Conservation (phyloP, 2,888 invertebrate species). For the Philhelius pedissequus region DNA sequence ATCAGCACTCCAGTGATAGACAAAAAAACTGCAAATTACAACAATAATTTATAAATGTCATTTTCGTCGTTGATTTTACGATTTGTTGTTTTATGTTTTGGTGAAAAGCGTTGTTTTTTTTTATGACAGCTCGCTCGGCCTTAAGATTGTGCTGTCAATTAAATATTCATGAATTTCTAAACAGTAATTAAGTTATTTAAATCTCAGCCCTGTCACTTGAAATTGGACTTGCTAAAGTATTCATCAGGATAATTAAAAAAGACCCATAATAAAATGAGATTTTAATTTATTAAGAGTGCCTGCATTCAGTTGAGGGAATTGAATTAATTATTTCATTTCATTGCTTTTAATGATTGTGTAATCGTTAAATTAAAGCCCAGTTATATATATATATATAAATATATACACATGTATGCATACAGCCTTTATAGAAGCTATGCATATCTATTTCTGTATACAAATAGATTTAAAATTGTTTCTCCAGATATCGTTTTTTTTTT, state of each 20-base stretch:
- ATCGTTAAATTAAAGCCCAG: not conserved
- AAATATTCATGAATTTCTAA: conserved; percentile 56
- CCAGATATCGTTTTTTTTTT: not conserved
- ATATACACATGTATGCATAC: no score
- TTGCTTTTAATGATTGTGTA: not conserved
- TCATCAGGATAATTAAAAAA: conserved; percentile 48
- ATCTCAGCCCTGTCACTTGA: conserved; percentile 12
- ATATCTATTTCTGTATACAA: not conserved
- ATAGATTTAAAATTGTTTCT: not conserved
- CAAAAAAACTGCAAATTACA: conserved; percentile 2
- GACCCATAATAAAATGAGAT: conserved; percentile 36
- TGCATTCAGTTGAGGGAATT: conserved; percentile 7
- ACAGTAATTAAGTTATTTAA: conserved; percentile 48
- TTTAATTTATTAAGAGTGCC: conserved; percentile 48
- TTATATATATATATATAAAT: not conserved
- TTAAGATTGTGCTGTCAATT: conserved; percentile 37
- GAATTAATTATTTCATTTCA: conserved; percentile 17
- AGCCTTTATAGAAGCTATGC: not conserved
- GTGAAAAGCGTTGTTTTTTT: not conserved
- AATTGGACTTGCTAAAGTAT: conserved; percentile 44
- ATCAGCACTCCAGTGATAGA: not conserved
- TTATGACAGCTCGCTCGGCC: conserved; percentile 30
- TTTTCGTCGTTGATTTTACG: conserved; percentile 14
- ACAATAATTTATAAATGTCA: conserved; percentile 24
- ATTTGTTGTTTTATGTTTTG: conserved; percentile 7